Base-by-base conservation (phyloP, 2,113 vertebrate species). In the Osmerus mordax region DNA sequence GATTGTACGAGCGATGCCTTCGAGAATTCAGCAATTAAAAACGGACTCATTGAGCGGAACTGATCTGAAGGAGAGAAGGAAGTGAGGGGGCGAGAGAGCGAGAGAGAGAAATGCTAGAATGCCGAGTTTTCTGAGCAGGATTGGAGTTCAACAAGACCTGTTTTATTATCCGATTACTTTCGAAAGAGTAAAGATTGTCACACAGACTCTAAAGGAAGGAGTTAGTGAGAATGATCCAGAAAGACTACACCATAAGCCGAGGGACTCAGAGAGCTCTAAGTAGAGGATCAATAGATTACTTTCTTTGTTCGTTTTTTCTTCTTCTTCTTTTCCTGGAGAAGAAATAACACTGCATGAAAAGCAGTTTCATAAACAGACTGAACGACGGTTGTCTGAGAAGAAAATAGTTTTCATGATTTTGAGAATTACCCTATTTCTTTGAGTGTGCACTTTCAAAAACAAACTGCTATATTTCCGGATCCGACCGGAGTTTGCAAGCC, bases 1-100 rank as follows among this genome's bases (percentile, higher is more conserved):
- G 86, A 91, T 87, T 89, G 86, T 88, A 87, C 16, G 65, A 89
- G 82, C 82, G 81, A 92, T 89, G 91, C 90, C 91, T 93, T 91
- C 91, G 90, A 93, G 88, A 87, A 91, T 79, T 86, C 80, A 80
- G 84, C 84, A 74, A 87, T 89, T 88, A 87, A 87, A 88, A 86
- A 72, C 76, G 29, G 74, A 88, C 77, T 84, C 84, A 85, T 85
- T 69, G 72, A 75, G 73, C 80, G 83, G 85, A 88, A 84, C 82
- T 77, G 82, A 80, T 84, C 73, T 78, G 70, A 80, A 77, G 47
- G 77, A 58, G 78, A 64, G 77, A 55, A 76, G 72, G 78, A 70
- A 19, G 59, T 70, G 75, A 64, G 61, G n/a, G 70, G 25, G 56
- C 41, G 64, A 74, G 72, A 65, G 36, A 76, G 64, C 79, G 71